Base-by-base conservation (phyloP, 1,140 invertebrate genomes). In the Microplitis demolitor region DNA sequence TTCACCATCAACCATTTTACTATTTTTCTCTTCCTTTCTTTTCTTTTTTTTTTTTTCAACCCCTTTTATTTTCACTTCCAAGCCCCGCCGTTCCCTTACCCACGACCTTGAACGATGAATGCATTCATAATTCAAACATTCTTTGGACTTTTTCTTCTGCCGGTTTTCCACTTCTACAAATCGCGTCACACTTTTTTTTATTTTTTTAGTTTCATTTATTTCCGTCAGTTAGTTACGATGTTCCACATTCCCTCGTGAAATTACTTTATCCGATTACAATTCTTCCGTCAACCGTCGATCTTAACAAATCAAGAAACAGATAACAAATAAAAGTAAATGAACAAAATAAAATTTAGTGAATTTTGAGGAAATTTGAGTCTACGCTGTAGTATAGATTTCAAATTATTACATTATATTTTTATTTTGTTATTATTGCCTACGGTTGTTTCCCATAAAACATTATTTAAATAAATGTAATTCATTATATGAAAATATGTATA, bases 241-340 rank as follows among this genome's bases (percentile, higher is more conserved):
- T n/a, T 24, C 14, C 45, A 51, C 8, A 14, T 66, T 16, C 9
- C 37, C 34, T 33, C 13, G 14, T 6, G 45, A 66, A 66, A 66
- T 66, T 66, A 37, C 63, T 66, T 66, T 66, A 66, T 66, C 63
- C 63, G 63, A 66, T 66, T 66, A 66, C 37, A 31, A 66, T 50
- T 66, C 63, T 34, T 33, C 53, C n/a, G n/a, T 61, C 60, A 24
- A 13, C 33, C 60, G 24, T 66, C 16, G 37, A 45, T 66, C 45
- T 37, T 45, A 66, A 45, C 63, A 24, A 45, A 9, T 8, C 24
- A 51, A 11, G 45, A 50, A 37, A 66, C 56, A 14, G 33, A n/a
- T 50, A 16, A 31, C 16, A 5, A 66, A 14, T 9, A 4, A 4
- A 11, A 45, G 14, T 14, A 24, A n/a, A 45, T 14, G 50, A 8